Evolutionary conservation across 1,140 invertebrate genomes (phyloP).

Genomic region (Eupristina koningsbergeri): DNA sequence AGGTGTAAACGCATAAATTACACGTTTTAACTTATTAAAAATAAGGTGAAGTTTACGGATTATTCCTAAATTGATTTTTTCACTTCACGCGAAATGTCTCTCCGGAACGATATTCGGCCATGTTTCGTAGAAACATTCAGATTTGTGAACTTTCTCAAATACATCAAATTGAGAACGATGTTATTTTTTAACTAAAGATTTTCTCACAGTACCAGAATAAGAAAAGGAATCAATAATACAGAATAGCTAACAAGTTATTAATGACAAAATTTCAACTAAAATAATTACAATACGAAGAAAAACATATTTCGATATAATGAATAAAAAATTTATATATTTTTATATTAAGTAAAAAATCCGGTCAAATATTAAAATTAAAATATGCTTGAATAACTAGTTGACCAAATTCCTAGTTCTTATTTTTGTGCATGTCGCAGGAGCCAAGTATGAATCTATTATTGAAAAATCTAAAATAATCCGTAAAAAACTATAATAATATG

Average conservation of each 20-base stretch:
- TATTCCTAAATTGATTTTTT: slow-evolving; percentile 34
- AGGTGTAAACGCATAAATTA: slow-evolving; percentile 30
- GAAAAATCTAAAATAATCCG: too few species aligned
- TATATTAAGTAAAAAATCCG: too few species aligned
- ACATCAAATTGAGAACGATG: slow-evolving; percentile 8
- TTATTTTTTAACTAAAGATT: not conserved
- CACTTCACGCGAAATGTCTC: slow-evolving; percentile 65
- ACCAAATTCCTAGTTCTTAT: too few species aligned
- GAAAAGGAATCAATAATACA: not conserved
- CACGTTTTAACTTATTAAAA: slow-evolving; percentile 30
- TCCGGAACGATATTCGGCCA: slow-evolving; percentile 69
- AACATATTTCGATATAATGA: too few species aligned
- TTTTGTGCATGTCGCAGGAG: too few species aligned
- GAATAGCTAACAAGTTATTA: not conserved
- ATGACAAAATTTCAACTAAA: too few species aligned
- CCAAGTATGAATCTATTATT: too few species aligned
- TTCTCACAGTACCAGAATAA: not conserved
- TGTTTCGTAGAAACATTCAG: slow-evolving; percentile 70
- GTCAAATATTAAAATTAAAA: too few species aligned
- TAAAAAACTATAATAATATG: too few species aligned
- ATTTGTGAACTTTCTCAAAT: slow-evolving; percentile 1
- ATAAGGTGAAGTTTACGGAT: not conserved
- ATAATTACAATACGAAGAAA: too few species aligned
- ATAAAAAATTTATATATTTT: too few species aligned
- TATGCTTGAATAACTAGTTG: too few species aligned